Base-by-base conservation (phyloP, 2,888 invertebrate species). In the Tinea trinotella region DNA sequence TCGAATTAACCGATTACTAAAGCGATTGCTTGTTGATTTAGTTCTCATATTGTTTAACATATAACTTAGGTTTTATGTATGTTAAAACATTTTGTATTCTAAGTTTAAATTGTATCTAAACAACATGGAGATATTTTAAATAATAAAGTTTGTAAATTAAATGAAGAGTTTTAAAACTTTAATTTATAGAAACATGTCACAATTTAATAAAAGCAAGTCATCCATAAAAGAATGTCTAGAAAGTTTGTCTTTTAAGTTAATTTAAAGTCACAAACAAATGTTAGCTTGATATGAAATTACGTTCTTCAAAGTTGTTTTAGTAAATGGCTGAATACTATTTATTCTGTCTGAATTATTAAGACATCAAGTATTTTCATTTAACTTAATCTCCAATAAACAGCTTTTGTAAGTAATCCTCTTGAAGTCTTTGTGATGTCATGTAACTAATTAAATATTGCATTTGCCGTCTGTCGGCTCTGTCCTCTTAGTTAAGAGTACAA, bases 391-490 rank as follows among this genome's bases (percentile, higher is more conserved):
- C 40, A 40, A 12, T 15, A 3, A 40, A 40, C 13, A 13, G 40
- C 3, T 12, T 15, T 40, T 40, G 7, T 40, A 40, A 15, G 40
- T 40, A 40, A 40, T 40, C 40, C 40, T 40, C 15, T 40, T 40
- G 13, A 7, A 12, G 40, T 13, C 13, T n/a, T 40, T 40, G 40
- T 40, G 13, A 40, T 40, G 13, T 40, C 40, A 15, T 40, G 40
- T 40, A 40, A 15, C 40, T 40, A 40, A 40, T 40, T 40, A 40
- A 40, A 40, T 40, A 13, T 40, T 6, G 7, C 15, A 40, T 15
- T 40, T 40, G 12, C 13, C 13, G 15, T 40, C 40, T 40, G 12
- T 13, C 40, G 40, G 15, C 15, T 40, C 7, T 40, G 40, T 40
- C 15, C 13, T 40, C 13, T 40, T 40, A 30, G n/a, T n/a, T 24